Evolutionary conservation across 2,888 invertebrate species (phyloP).

Genomic region (Tridacna crocea): DNA sequence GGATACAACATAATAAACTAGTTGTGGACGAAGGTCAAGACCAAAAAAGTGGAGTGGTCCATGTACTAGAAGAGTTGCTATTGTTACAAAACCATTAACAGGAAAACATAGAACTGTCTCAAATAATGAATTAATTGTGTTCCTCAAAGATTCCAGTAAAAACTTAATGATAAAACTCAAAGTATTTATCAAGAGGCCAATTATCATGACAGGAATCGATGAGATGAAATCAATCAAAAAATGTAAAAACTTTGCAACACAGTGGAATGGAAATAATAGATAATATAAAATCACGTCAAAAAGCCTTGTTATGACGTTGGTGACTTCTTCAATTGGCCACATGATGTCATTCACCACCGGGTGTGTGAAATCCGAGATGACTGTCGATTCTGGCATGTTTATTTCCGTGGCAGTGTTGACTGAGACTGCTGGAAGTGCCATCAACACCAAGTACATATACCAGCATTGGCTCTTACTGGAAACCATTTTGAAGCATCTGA

Average conservation of each 20-base stretch:
- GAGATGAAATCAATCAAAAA: neutral
- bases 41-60: conserved; percentile 11
- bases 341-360: neutral
- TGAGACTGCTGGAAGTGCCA: neutral
- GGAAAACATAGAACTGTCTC: conserved; percentile 15
- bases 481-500: too few relatives aligned
- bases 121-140: neutral
- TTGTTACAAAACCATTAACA: neutral
- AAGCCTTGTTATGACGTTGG: neutral
- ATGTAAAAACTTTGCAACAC: neutral
- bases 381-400: neutral
- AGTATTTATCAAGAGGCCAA: neutral
- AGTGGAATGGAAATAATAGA: neutral
- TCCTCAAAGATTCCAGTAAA: neutral
- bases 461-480: too few relatives aligned
- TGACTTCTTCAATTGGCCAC: conserved; percentile 1
- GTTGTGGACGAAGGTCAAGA: neutral
- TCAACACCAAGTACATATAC: too few relatives aligned
- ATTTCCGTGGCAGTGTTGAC: neutral
- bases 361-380: neutral
- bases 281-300: neutral
- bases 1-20: neutral
- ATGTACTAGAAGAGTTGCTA: conserved; percentile 6
- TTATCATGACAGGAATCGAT: neutral
- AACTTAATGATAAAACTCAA: neutral